Conservation (phyloP, 1,140 invertebrate species). For the Panagrolaimus sp. region DNA sequence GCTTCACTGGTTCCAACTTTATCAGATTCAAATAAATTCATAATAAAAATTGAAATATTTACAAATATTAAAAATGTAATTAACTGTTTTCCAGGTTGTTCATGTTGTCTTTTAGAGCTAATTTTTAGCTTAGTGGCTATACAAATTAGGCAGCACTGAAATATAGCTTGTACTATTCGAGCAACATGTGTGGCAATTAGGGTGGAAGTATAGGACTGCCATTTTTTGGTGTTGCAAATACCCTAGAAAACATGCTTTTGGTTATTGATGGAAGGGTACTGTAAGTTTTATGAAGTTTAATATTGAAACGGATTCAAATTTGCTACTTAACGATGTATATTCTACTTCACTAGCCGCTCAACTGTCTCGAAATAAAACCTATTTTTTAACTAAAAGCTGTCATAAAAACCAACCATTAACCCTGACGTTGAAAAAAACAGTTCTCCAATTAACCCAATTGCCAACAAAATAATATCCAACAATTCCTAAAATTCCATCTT, state of each 20-base stretch:
- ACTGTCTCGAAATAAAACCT: too few species aligned
- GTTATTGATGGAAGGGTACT: too few species aligned
- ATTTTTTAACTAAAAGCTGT: too few species aligned
- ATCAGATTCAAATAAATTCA: conserved; percentile 54
- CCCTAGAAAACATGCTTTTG: too few species aligned
- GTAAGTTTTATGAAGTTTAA: too few species aligned
- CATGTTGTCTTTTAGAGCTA: conserved; percentile 6
- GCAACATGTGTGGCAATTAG: conserved; percentile 43
- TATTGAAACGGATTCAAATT: too few species aligned
- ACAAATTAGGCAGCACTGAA: conserved; percentile 56
- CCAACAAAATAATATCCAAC: conserved; percentile 53
- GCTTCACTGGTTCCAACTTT: conserved; percentile 40
- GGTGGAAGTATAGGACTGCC: conserved; percentile 25
- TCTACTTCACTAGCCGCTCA: too few species aligned
- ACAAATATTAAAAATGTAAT: conserved; percentile 56
- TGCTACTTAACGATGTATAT: too few species aligned
- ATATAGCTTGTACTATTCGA: conserved; percentile 51
- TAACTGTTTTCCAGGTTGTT: conserved; percentile 55
- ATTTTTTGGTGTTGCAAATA: too few species aligned
- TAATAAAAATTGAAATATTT: conserved; percentile 56
- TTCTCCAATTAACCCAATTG: conserved; percentile 56
- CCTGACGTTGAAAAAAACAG: conserved; percentile 37
- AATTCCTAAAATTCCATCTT: conserved; percentile 46
- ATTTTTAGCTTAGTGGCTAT: conserved; percentile 25
- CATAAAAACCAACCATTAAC: too few species aligned